Evolutionary conservation across 2,113 vertebrate species (phyloP), one percentile per base, ranked within the genome.

Genomic region (Myanophis thanlyinensis): DNA sequence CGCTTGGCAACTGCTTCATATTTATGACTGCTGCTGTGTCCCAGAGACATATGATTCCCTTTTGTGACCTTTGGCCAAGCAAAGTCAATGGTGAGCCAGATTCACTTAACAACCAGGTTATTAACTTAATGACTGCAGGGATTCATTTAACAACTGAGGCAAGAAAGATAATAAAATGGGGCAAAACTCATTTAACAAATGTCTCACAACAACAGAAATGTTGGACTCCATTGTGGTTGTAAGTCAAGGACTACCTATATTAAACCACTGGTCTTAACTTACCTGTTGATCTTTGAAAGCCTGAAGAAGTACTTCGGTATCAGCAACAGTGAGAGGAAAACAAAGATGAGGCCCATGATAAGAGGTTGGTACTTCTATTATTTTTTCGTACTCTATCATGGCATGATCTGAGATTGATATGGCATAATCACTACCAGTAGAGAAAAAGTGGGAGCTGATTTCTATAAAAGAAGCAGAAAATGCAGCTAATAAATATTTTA

Each of bases 271-370:
- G 10, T 46, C n/a, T 73, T 59, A 59, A 95, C 95, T 97, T 97
- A 98, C 99, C 98, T 99, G 98, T 92, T 98, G 97, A 56, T 98
- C 96, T 95, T 98, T 99, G 96, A 99, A 99, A 56, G 98, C 98
- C 44, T 97, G 93, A 94, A 99, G 97, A 54, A 99, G 98, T 62
- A 96, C 53, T 84, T 97, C 97, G 13, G 98, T 98, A 93, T 99
- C 98, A 1, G 97, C 91, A 93, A 97, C 96, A 1, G 97, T 98
- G 89, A 99, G 98, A 25, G 99, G 99, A 93, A 99, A 99, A 0
- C 98, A 98, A 30, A 99, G 97, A 11, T 96, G 98, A 73, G 99
- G 99, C 3, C 99, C 99, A 0, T 73, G 73, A 95, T 99, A 99
- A 5, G 98, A 98, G 22, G 98, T 97, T 1, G 99, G 98, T 89